Conservation (phyloP, 1,140 invertebrate species). For the Cataglyphis hispanica region DNA sequence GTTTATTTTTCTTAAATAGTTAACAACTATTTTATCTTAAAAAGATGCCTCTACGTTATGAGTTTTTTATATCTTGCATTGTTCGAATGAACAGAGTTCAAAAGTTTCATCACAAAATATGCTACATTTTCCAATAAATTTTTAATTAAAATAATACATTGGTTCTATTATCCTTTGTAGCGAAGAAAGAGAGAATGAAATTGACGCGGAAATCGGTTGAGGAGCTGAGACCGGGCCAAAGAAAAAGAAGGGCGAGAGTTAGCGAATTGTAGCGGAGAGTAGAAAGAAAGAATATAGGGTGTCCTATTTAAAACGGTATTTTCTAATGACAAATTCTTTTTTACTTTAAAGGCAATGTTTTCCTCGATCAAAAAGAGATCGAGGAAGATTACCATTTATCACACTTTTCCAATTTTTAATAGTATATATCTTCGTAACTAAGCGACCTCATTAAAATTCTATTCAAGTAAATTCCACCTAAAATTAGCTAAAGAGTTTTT, state of each 20-base stretch:
- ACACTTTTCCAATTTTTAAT: background rate
- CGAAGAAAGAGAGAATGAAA: conserved; percentile 43
- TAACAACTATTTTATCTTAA: background rate
- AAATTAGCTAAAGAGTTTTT: background rate
- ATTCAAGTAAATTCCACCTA: background rate
- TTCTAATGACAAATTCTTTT: conserved; percentile 9
- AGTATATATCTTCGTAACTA: background rate
- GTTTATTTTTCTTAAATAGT: background rate
- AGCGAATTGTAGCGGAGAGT: conserved; percentile 35
- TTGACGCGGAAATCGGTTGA: conserved; percentile 28
- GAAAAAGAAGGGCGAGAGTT: conserved; percentile 37
- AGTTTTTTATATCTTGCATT: background rate
- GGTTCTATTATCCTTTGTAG: conserved; percentile 24
- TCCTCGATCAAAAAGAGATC: background rate
- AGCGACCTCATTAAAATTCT: background rate
- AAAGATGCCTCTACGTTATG: background rate
- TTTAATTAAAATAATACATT: conserved; percentile 52
- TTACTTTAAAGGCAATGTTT: background rate
- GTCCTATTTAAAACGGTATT: conserved; percentile 2
- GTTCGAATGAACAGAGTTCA: background rate
- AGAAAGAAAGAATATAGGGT: conserved; percentile 24
- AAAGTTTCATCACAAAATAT: conserved; percentile 22
- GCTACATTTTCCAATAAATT: conserved; percentile 52
- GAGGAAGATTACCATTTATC: background rate
- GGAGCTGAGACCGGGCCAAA: background rate